A percentile compares a stretch with the other conserved stretches of the same genome.
Conservation (phyloP, 2,113 vertebrate species). For the Pampusana beccarii region DNA sequence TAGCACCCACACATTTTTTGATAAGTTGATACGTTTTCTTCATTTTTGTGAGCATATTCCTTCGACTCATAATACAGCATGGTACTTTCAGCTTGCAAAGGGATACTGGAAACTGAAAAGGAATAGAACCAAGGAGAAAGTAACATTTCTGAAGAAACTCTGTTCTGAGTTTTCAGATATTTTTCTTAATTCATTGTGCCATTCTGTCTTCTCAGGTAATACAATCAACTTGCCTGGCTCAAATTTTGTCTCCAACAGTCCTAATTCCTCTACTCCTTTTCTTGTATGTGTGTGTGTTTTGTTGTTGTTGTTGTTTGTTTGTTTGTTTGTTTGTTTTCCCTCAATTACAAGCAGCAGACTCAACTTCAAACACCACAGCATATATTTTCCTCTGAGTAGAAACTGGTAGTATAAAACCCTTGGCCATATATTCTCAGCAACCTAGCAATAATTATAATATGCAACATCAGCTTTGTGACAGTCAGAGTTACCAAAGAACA, state of each 20-base stretch:
- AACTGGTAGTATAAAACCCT: accelerated
- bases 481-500: not conserved
- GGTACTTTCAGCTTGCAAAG: not conserved
- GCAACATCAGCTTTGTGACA: not conserved
- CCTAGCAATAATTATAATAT: not conserved
- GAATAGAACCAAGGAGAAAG: not conserved
- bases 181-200: not conserved
- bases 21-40: not conserved
- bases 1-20: not conserved
- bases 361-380: not conserved
- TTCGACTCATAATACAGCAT: not conserved
- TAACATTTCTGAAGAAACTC: not conserved
- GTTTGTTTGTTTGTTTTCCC: not conserved
- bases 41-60: not conserved
- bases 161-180: not conserved
- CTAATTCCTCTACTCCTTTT: not conserved
- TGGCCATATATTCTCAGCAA: not conserved
- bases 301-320: not conserved
- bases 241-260: not conserved
- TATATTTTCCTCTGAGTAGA: not conserved
- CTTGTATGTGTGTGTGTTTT: too few relatives aligned
- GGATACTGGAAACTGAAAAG: not conserved
- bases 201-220: not conserved
- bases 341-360: not conserved
- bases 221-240: accelerated